These are phyloP conservation scores for Monomorium pharaonis DNA, from an alignment of 1,140 invertebrate genomes.

Conservation along the genomic window DNA sequence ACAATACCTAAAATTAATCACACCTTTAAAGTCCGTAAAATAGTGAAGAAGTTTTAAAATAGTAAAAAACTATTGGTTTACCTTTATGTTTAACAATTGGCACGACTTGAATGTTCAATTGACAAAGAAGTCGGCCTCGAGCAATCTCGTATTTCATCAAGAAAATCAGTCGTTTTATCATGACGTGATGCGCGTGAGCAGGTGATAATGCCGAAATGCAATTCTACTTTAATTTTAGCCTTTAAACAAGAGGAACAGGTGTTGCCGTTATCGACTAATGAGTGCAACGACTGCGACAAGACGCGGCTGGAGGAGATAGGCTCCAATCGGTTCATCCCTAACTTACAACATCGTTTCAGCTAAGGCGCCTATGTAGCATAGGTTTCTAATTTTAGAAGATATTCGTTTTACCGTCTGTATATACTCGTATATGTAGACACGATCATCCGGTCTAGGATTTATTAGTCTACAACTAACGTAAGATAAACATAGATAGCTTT, in stretches of 20 bases:
- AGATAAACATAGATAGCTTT: not conserved
- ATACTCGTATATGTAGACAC: not conserved
- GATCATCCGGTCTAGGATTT: not conserved
- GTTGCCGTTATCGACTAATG: slow-evolving; percentile 1
- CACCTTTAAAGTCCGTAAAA: too few species aligned
- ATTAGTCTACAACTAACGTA: not conserved
- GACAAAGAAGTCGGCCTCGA: not conserved
- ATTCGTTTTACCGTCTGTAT: not conserved
- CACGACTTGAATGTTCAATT: not conserved
- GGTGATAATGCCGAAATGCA: slow-evolving; percentile 18
- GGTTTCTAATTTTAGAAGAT: slow-evolving; percentile 32
- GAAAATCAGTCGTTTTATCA: slow-evolving; percentile 41
- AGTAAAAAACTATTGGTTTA: not conserved
- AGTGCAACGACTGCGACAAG: slow-evolving; percentile 32
- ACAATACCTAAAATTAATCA: too few species aligned
- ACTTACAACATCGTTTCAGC: not conserved
- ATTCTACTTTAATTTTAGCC: slow-evolving; percentile 44
- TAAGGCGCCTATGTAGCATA: not conserved
- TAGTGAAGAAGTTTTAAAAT: not conserved
- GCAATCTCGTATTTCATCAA: not conserved
- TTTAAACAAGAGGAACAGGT: slow-evolving; percentile 23
- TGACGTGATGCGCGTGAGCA: not conserved
- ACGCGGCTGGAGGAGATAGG: not conserved
- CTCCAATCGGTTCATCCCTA: not conserved
- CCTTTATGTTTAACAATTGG: not conserved